These are phyloP conservation scores for Tapirus indicus DNA, from an alignment of 2,797 vertebrate species.

Conservation along the genomic window DNA sequence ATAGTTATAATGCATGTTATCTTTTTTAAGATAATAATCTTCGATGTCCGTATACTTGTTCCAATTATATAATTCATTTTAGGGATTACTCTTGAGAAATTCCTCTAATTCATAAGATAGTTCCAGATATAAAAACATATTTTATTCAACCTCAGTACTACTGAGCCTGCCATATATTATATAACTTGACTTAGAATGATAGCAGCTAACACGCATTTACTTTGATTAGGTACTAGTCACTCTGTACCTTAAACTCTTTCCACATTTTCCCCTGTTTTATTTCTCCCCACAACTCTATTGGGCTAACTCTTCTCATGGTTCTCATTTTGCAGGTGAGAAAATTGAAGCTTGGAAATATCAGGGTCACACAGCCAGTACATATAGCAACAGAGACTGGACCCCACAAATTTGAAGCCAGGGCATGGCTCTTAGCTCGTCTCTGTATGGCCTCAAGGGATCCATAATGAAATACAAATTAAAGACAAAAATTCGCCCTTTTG, in stretches of 20 bases:
- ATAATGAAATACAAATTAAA: background rate
- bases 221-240: background rate
- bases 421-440: background rate
- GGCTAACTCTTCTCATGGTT: background rate
- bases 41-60: background rate
- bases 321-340: background rate
- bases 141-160: background rate
- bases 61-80: background rate
- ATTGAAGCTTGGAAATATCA: background rate
- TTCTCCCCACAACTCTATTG: background rate
- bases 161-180: background rate
- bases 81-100: background rate
- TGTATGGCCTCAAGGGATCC: background rate
- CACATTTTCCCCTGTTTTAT: background rate
- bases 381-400: background rate
- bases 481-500: background rate
- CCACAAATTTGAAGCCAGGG: background rate
- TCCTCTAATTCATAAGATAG: background rate
- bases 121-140: background rate
- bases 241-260: background rate
- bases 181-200: background rate
- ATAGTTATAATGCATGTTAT: background rate
- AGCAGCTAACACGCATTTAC: background rate
- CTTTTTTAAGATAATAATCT: background rate
- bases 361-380: accelerated